Evolutionary conservation across 2,888 invertebrate species (phyloP), one percentile per base, ranked within the genome.

Genomic region (Ceratothoa steindachneri): DNA sequence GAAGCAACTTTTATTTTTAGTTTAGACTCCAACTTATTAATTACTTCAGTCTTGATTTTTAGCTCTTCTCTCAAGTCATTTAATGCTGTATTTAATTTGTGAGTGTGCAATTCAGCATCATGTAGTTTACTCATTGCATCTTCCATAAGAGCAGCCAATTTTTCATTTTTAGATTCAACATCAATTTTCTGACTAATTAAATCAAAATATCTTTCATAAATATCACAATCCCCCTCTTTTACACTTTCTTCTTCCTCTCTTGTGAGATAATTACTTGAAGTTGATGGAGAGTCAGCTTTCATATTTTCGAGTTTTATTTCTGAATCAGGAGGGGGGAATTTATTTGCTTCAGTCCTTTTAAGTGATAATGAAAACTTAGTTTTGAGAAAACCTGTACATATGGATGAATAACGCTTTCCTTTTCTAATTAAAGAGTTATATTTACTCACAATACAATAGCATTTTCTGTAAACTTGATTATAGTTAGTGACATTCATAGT

Each of bases 141-240:
- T 60, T 60, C 60, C 60, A 60, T 60, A 22, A 60, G 24, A 60
- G 60, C 22, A 60, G 60, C 60, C 12, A 60, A 24, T 60, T 60
- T 60, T 60, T 60, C 60, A 60, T 24, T 24, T 60, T 60, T 60
- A 3, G 60, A 24, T 12, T 60, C 60, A 22, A 24, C 60, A 60
- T 60, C 60, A 2, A 60, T 24, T 24, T 60, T 60, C 60, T 60
- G 60, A 24, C 27, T 60, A 24, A 60, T 60, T 60, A 60, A 60
- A 60, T 60, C 60, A 60, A 60, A 60, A 24, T 60, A 60, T 24
- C 60, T 60, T 24, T 60, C 60, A 60, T 60, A 60, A 12, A 60
- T 60, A 7, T 60, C 60, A 7, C 60, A 12, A 12, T 60, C 60
- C n/a, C 27, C 24, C 3, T 60, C 60, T 15, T 41, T 41, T 15